Evolutionary conservation across 1,140 invertebrate genomes (phyloP), one percentile per base, ranked within the genome.

Genomic region (Microplitis demolitor): DNA sequence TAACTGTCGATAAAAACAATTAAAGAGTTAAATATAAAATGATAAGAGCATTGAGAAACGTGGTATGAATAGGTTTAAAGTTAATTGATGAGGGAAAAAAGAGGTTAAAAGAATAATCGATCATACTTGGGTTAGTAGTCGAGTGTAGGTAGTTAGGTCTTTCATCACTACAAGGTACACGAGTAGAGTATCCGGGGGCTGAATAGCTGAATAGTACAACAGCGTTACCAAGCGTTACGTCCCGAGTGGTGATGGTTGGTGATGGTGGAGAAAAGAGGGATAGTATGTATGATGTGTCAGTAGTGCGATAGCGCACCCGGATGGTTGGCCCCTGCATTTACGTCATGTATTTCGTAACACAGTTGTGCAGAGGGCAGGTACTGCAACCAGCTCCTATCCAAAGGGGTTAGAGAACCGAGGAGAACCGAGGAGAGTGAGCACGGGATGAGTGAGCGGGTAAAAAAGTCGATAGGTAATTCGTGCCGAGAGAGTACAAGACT

Each of bases 21-120:
- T 24, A 24, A 24, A 24, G 1, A 24, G 24, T 24, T 1, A 24
- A 24, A 24, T 45, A 45, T 45, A 3, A 45, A 45, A 11, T 45
- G 11, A 45, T 45, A 45, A 45, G 39, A 45, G 39, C 5, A 45
- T 45, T 45, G 39, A 45, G 39, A 45, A 24, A 24, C 39, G 39
- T 45, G 39, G 11, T 45, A 45, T 45, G 8, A 45, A 45, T 45
- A 45, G 39, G 39, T 45, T 45, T 45, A 11, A 61, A 37, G 39
- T 35, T 39, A 66, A 53, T 58, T 39, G 75, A 74, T 77, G 72
- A 13, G 33, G 11, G 60, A 33, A 34, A 61, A 71, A 78, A 78
- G 70, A 67, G 78, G 70, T 64, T 74, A 76, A 77, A 79, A 75
- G 76, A 79, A 79, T 80, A 80, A 80, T 80, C 78, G 78, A 80